phyloP scores from a whole-genome alignment of 2,113 vertebrate genomes.

The Etia nguti region DNA sequence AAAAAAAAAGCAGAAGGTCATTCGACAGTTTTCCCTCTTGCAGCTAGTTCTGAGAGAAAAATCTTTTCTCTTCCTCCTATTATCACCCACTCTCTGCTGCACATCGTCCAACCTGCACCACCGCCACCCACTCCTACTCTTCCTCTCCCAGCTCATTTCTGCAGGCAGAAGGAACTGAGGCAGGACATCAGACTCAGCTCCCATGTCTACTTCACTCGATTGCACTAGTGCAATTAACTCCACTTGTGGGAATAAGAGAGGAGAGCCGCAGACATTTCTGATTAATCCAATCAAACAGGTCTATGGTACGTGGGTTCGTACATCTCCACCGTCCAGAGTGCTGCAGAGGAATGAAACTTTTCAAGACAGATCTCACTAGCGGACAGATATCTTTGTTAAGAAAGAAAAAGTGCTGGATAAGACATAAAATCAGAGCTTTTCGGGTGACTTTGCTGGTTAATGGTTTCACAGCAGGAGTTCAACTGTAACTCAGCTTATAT shows the following conservation, averaged over 20 bases:
- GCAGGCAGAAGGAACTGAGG: constrained; percentile 22
- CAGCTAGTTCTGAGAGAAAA: not conserved
- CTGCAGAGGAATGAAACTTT: constrained; percentile 16
- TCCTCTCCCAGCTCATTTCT: constrained; percentile 22
- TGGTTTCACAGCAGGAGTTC: not conserved
- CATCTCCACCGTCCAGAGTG: not conserved
- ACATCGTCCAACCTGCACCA: not conserved
- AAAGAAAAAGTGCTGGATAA: not conserved
- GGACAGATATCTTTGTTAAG: not conserved
- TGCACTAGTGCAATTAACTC: constrained; percentile 70
- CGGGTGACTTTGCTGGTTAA: not conserved
- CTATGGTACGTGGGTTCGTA: not conserved
- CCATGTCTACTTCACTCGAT: constrained; percentile 48
- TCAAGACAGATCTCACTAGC: not conserved
- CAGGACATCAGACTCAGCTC: constrained; percentile 43
- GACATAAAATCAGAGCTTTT: not conserved
- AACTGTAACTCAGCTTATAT: not conserved
- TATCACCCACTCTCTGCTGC: constrained; percentile 5
- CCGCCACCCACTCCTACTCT: not conserved
- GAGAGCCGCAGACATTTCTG: constrained; percentile 45
- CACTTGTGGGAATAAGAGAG: constrained; percentile 49
- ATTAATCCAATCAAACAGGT: constrained; percentile 59
- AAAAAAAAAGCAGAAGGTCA: not conserved
- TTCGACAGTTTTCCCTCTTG: not conserved
- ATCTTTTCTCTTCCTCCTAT: not conserved